A percentile compares a stretch with the other conserved stretches of the same genome.
Evolutionary conservation across 1,140 invertebrate species (phyloP).

Genomic region (Aphaenogaster rudis): DNA sequence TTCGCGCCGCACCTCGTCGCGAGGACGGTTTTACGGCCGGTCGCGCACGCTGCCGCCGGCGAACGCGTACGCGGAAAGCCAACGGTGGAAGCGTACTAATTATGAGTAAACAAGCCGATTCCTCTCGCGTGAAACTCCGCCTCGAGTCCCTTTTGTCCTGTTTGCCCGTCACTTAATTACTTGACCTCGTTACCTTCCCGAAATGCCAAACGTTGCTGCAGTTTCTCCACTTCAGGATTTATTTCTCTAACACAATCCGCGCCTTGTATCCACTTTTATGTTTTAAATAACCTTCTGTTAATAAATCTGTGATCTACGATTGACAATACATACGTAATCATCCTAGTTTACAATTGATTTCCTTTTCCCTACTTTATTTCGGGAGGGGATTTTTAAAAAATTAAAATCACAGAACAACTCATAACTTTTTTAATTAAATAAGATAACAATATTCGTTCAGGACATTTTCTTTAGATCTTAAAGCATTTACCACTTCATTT

Average conservation of each 20-base stretch:
- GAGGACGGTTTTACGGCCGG: slow-evolving; percentile 67
- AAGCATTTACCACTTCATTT: too few species aligned
- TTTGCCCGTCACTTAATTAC: slow-evolving; percentile 59
- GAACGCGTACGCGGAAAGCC: background rate
- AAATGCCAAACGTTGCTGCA: slow-evolving; percentile 16
- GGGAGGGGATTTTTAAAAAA: too few species aligned
- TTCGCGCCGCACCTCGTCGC: slow-evolving; percentile 59
- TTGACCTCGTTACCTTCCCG: slow-evolving; percentile 48
- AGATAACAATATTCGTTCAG: too few species aligned
- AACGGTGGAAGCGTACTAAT: slow-evolving; percentile 49
- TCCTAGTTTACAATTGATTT: background rate
- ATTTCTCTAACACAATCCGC: background rate
- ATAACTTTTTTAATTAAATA: too few species aligned
- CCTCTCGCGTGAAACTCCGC: slow-evolving; percentile 26
- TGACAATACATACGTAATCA: background rate
- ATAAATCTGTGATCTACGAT: background rate
- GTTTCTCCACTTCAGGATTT: background rate
- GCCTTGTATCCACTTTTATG: background rate
- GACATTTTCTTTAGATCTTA: too few species aligned
- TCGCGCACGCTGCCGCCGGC: background rate
- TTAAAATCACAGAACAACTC: too few species aligned
- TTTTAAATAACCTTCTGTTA: background rate
- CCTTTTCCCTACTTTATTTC: background rate
- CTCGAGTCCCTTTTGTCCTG: slow-evolving; percentile 48
- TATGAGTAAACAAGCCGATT: slow-evolving; percentile 42